phyloP scores from a whole-genome alignment of 1,140 invertebrate genomes.

The Drosophila kepulauana region DNA sequence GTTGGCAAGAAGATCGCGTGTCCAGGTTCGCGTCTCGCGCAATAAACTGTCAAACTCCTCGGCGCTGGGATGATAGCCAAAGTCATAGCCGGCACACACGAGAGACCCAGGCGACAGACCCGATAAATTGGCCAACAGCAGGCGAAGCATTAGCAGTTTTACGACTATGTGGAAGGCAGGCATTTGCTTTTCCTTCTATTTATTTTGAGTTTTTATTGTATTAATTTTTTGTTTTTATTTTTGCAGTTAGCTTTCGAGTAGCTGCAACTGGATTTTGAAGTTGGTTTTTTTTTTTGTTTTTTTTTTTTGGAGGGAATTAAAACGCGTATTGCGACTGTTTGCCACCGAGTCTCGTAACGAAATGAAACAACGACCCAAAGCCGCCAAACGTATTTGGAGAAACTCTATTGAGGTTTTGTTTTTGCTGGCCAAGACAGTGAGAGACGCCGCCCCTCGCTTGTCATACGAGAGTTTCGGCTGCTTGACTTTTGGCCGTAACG shows the following conservation, averaged over 20 bases:
- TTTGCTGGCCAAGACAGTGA: not conserved
- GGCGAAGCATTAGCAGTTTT: slow-evolving; percentile 50
- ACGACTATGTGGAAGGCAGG: slow-evolving; percentile 40
- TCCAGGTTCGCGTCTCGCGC: slow-evolving; percentile 69
- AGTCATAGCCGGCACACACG: slow-evolving; percentile 55
- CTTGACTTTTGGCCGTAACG: slow-evolving; percentile 76
- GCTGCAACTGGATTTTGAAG: slow-evolving; percentile 29
- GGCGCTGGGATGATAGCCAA: slow-evolving; percentile 81
- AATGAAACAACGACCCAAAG: slow-evolving; percentile 63
- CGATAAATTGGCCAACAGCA: slow-evolving; percentile 51
- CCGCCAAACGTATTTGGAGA: slow-evolving; percentile 10
- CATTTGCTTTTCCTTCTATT: slow-evolving; percentile 14
- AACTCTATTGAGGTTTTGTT: slow-evolving; percentile 4
- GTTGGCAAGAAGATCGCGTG: slow-evolving; percentile 61
- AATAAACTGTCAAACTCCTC: slow-evolving; percentile 79
- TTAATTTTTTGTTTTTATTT: not conserved
- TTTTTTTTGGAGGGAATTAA: slow-evolving; percentile 15
- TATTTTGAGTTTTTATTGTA: not conserved
- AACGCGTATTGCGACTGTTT: slow-evolving; percentile 61
- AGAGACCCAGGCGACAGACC: slow-evolving; percentile 18
- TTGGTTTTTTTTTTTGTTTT: not conserved
- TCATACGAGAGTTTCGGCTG: slow-evolving; percentile 53
- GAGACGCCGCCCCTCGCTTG: not conserved
- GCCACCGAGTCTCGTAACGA: slow-evolving; percentile 62
- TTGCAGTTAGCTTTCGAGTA: not conserved